phyloP scores from a whole-genome alignment of 1,140 invertebrate genomes.

The Pristionchus pacificus region DNA sequence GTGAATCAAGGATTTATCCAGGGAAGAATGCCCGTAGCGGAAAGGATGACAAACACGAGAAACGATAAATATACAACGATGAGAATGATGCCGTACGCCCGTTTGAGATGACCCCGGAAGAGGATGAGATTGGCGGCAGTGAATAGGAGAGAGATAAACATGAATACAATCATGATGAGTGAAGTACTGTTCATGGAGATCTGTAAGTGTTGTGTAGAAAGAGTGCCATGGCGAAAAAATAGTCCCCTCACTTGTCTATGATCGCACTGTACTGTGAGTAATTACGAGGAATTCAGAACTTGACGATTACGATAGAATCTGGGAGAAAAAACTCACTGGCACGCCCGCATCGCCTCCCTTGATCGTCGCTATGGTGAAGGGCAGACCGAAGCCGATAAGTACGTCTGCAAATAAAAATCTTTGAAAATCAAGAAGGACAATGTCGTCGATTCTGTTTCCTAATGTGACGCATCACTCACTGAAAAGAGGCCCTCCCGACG shows the following conservation, averaged over 20 bases:
- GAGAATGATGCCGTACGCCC: constrained; percentile 59
- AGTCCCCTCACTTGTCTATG: constrained; percentile 46
- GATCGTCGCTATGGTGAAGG: constrained; percentile 62
- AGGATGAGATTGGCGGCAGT: no score
- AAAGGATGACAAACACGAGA: constrained; percentile 58
- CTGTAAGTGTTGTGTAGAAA: background rate
- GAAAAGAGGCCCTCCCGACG: constrained; percentile 71
- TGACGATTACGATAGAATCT: constrained; percentile 13
- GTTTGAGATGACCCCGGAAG: no score
- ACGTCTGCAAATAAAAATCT: constrained; percentile 58
- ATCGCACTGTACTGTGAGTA: constrained; percentile 59
- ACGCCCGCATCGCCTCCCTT: constrained; percentile 56
- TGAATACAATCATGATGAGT: no score
- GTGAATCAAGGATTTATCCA: no score
- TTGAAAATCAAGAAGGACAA: no score
- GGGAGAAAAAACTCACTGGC: constrained; percentile 31
- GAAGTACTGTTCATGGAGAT: no score
- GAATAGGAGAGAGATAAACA: constrained; percentile 36
- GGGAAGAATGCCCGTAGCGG: constrained; percentile 47
- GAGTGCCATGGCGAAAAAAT: background rate
- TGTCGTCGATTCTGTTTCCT: no score
- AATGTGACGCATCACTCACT: constrained; percentile 58
- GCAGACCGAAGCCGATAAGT: constrained; percentile 64
- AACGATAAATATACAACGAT: constrained; percentile 60
- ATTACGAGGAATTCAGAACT: constrained; percentile 53